Conservation (phyloP, 2,797 vertebrate genomes). For the Miichthys miiuy region DNA sequence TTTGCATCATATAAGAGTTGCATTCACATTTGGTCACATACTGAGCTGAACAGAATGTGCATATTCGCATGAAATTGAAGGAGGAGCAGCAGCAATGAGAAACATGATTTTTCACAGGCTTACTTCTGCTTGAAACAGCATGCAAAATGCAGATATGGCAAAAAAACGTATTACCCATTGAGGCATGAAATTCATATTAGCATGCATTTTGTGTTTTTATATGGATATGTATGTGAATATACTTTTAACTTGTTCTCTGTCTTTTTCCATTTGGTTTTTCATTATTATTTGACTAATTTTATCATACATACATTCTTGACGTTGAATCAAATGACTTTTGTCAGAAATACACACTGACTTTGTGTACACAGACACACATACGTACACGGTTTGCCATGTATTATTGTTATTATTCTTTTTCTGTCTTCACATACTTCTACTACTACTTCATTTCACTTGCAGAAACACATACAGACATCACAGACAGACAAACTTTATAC, state of each 20-base stretch:
- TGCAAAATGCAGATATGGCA: conserved; percentile 60
- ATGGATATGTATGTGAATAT: conserved; percentile 5
- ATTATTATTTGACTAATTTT: neutral
- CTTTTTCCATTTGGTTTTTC: conserved; percentile 2
- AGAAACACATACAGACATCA: neutral
- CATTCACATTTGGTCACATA: conserved; percentile 32
- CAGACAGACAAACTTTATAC: neutral
- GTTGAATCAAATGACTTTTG: neutral
- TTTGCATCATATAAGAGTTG: conserved; percentile 8
- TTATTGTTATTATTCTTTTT: neutral
- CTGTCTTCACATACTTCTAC: neutral
- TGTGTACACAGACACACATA: neutral
- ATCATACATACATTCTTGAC: neutral
- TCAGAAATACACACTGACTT: neutral
- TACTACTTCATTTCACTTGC: neutral
- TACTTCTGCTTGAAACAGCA: conserved; percentile 51
- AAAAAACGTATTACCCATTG: conserved; percentile 42
- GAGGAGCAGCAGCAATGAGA: conserved; percentile 46
- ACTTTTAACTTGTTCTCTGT: conserved; percentile 16
- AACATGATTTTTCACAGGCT: conserved; percentile 50
- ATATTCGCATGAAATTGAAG: conserved; percentile 77
- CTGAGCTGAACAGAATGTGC: conserved; percentile 65
- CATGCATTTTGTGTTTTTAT: conserved; percentile 19
- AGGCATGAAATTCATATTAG: conserved; percentile 49
- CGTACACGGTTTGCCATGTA: neutral